phyloP scores from a whole-genome alignment of 2,888 invertebrate genomes.

The Pristionchus arcanus region DNA sequence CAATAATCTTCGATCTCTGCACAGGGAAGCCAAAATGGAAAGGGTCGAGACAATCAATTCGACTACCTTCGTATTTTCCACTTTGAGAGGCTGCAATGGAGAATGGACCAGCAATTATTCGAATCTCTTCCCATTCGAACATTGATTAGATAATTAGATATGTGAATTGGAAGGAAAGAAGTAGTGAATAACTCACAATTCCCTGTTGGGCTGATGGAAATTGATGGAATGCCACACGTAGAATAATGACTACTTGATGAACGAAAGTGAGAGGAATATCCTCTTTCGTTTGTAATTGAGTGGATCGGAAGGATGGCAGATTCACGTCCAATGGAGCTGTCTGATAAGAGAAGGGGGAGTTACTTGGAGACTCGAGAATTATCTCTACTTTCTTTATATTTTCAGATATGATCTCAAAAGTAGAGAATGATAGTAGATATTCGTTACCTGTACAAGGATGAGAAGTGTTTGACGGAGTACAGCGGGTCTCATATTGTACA shows the following conservation, averaged over 20 bases:
- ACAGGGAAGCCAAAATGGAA: constrained; percentile 57
- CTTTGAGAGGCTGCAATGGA: constrained; percentile 61
- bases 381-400: not conserved
- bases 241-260: constrained; percentile 64
- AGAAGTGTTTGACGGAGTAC: constrained; percentile 70
- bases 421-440: not conserved
- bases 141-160: not conserved
- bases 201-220: constrained; percentile 57
- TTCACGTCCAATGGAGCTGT: constrained; percentile 62
- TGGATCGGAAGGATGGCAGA: constrained; percentile 60
- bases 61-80: constrained; percentile 65
- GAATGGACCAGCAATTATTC: not conserved
- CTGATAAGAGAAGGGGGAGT: constrained; percentile 34
- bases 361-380: not conserved
- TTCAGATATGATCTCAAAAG: not conserved
- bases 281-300: constrained; percentile 54
- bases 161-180: not conserved
- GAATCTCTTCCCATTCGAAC: not conserved
- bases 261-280: constrained; percentile 58
- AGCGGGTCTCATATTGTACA: constrained; percentile 68
- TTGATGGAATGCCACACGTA: constrained; percentile 64
- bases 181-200: not conserved
- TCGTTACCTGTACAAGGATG: constrained; percentile 48
- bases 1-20: constrained; percentile 56
- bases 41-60: constrained; percentile 62